Conservation (phyloP, 2,797 vertebrate species). For the Muscicapa comitata region DNA sequence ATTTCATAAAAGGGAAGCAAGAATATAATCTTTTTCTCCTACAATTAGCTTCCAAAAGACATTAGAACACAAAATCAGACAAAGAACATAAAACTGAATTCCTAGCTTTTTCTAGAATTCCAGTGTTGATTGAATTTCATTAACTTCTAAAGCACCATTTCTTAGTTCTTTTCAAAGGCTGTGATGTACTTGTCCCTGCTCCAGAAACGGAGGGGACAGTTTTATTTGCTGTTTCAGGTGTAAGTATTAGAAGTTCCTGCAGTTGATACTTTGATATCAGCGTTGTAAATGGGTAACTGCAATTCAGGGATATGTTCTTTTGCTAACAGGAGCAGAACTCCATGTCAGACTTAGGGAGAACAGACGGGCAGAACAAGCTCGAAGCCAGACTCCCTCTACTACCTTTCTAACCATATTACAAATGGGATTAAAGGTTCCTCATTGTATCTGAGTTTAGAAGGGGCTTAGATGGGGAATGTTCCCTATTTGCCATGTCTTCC, state of each 20-base stretch:
- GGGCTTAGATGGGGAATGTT: background rate
- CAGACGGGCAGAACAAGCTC: background rate
- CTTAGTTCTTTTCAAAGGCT: background rate
- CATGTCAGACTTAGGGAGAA: fast-evolving
- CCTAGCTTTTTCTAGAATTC: background rate
- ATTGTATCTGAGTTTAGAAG: background rate
- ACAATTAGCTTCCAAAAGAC: background rate
- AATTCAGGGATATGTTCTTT: background rate
- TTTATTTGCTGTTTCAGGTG: background rate
- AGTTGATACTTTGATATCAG: background rate
- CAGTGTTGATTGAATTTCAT: background rate
- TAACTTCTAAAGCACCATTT: background rate
- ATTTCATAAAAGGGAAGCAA: background rate
- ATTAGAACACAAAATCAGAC: background rate
- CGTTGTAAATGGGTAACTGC: background rate
- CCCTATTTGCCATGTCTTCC: background rate
- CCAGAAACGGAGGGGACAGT: background rate
- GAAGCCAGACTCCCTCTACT: background rate
- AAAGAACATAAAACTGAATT: background rate
- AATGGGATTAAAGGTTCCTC: background rate
- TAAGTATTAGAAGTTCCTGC: background rate
- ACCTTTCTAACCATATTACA: background rate
- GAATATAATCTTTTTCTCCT: background rate
- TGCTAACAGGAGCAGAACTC: background rate
- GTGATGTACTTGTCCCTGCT: background rate